Evolutionary conservation across 2,797 vertebrate genomes (phyloP).

Genomic region (Gymnothorax reevesii): DNA sequence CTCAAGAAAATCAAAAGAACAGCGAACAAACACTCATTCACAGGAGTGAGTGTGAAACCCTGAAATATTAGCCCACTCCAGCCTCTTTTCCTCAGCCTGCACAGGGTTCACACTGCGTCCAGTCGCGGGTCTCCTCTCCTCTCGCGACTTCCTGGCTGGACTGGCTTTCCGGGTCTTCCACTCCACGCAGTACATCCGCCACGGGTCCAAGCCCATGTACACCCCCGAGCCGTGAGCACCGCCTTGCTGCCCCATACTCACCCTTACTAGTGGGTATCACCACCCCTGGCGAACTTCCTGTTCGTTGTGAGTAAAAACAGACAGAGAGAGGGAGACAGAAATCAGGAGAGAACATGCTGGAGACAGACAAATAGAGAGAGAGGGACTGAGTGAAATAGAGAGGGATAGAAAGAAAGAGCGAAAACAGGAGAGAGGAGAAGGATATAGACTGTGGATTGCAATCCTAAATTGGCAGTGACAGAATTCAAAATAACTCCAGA

Average conservation of each 20-base stretch:
- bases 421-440: too few relatives aligned
- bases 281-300: not conserved
- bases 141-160: conserved; percentile 93
- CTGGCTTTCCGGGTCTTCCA: conserved; percentile 96
- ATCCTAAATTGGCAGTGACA: too few relatives aligned
- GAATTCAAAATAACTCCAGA: too few relatives aligned
- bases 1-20: too few relatives aligned
- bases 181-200: conserved; percentile 97
- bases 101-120: conserved; percentile 95
- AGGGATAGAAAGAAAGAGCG: not conserved
- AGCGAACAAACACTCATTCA: too few relatives aligned
- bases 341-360: not conserved
- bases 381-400: not conserved
- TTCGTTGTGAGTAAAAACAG: not conserved
- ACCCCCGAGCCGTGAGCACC: conserved; percentile 97
- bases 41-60: too few relatives aligned
- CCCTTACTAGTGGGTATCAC: not conserved
- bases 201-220: conserved; percentile 89
- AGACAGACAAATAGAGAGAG: not conserved
- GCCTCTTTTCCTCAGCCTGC: conserved; percentile 74
- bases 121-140: conserved; percentile 93
- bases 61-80: not conserved
- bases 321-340: not conserved
- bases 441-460: too few relatives aligned
- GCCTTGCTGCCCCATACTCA: fast-evolving